Evolutionary conservation across 2,797 vertebrate genomes (phyloP).

Genomic region (Sciurus vulgaris): DNA sequence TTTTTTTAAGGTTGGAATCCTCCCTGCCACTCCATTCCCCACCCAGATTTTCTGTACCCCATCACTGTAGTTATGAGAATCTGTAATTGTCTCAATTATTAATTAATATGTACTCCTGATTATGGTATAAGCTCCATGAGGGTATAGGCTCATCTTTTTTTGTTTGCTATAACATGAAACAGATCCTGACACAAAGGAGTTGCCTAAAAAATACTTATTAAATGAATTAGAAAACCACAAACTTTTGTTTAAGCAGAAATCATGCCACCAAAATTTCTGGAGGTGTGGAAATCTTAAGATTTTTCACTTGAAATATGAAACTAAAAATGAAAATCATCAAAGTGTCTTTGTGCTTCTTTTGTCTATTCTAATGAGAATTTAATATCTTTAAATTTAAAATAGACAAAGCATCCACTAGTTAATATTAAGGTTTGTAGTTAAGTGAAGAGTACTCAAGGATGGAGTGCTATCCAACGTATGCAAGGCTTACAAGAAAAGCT

Average conservation of each 20-base stretch:
- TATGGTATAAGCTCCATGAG: background rate
- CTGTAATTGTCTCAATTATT: background rate
- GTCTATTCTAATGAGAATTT: background rate
- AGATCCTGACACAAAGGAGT: background rate
- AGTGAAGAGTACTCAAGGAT: background rate
- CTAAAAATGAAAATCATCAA: slow-evolving; percentile 1
- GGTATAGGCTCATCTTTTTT: background rate
- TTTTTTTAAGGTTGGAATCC: background rate
- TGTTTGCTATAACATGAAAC: background rate
- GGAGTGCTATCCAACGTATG: background rate
- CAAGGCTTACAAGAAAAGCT: background rate
- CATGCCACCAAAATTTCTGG: background rate
- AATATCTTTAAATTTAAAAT: background rate
- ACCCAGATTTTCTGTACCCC: background rate
- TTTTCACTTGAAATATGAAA: slow-evolving; percentile 14
- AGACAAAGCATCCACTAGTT: background rate
- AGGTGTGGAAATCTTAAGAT: background rate
- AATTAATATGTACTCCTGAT: background rate
- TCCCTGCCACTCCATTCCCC: rapidly evolving
- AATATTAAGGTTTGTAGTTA: background rate
- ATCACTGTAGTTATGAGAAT: background rate
- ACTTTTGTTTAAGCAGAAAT: slow-evolving; percentile 4
- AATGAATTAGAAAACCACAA: background rate
- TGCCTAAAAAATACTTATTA: background rate
- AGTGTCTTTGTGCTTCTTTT: background rate